Base-by-base conservation (phyloP, 2,797 vertebrate genomes). In the Chelon labrosus region DNA sequence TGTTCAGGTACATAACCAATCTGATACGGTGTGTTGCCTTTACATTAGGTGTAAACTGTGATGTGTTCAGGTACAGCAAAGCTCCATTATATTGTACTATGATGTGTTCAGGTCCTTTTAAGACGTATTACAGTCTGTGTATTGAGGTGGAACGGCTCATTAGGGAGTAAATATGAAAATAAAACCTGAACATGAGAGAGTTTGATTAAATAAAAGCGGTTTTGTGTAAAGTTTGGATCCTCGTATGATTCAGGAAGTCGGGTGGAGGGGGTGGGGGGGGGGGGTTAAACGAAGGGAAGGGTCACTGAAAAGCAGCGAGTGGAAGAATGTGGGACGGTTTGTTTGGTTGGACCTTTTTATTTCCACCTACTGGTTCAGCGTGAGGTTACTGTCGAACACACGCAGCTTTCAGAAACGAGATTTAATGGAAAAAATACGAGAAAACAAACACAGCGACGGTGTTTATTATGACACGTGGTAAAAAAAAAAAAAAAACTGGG, bases 391-490 rank as follows among this genome's bases (percentile, higher is more conserved):
- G 75, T 9, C 42, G 20, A 70, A 70, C 62, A 76, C 77, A 69
- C 64, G 6, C 20, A 4, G 50, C 75, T 25, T 65, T 61, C 69
- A 80, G 56, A 63, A 65, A 22, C 22, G 22, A 31, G 31, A 31
- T 31, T 31, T 31, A 31, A 65, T 20, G 65, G 72, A 73, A 79
- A 86, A 78, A 70, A 20, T 73, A 38, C 22, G 46, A 61, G 65
- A 88, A 84, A 85, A 84, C 68, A 89, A 90, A 85, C 80, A 55
- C 0, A 0, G 53, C 1, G 50, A 50, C 22, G n/a, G 71, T 74
- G 85, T 88, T 90, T 89, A 80, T 89, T 88, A 76, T 89, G 64
- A 78, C 52, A 59, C 0, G 54, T 31, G 31, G 31, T 22, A 1
- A 22, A 22, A 22, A 22, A 22, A 31, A 22, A 31, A 31, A 7